Percentiles rank a stretch among this genome's conserved stretches.
Evolutionary conservation across 2,113 vertebrate species (phyloP).

Genomic region (Balaeniceps rex): DNA sequence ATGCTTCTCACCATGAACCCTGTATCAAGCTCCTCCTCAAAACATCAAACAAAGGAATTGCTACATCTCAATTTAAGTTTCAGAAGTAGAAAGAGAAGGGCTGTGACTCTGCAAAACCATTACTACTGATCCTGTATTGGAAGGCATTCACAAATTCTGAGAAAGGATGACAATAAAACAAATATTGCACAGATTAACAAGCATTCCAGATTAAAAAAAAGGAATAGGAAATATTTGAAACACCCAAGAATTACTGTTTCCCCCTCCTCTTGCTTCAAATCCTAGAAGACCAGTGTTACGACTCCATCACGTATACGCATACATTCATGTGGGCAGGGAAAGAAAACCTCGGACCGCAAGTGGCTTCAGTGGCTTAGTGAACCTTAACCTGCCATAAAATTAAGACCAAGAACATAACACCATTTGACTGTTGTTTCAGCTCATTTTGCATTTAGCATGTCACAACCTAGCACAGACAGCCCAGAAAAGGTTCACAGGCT

Average conservation of each 20-base stretch:
- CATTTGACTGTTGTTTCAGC: not conserved
- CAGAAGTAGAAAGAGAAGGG: not conserved
- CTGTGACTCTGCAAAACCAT: not conserved
- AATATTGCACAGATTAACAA: not conserved
- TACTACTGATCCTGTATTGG: not conserved
- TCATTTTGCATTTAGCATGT: not conserved
- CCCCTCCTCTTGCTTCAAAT: not conserved
- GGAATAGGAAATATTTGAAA: not conserved
- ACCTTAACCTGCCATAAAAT: not conserved
- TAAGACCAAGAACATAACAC: not conserved
- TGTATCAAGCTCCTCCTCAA: not conserved
- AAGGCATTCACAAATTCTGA: not conserved
- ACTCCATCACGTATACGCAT: not conserved
- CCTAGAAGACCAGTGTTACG: not conserved
- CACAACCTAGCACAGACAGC: not conserved
- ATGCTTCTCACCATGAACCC: not conserved
- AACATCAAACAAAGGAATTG: not conserved
- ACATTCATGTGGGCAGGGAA: not conserved
- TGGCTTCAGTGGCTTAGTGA: not conserved
- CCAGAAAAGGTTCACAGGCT: not conserved
- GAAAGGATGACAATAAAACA: not conserved
- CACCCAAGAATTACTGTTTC: not conserved
- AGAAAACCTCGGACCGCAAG: not conserved
- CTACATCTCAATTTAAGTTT: not conserved
- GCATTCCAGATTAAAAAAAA: not conserved